phyloP scores from a whole-genome alignment of 2,113 vertebrate species.

The Pelodiscus sinensis region DNA sequence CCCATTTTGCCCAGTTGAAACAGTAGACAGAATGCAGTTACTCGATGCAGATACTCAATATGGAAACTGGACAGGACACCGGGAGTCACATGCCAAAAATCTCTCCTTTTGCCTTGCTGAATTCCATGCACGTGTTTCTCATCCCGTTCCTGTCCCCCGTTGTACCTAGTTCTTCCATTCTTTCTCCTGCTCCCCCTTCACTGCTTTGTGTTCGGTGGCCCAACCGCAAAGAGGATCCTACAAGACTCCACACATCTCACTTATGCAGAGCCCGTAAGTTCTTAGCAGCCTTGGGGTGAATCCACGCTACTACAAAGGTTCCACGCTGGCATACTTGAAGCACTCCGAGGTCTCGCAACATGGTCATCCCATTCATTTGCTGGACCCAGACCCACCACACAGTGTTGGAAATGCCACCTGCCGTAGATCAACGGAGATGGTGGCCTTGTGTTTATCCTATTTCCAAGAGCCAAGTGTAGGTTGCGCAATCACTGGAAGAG shows the following conservation, averaged over 20 bases:
- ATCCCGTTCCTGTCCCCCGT: neutral
- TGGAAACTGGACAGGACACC: neutral
- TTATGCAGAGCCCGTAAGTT: neutral
- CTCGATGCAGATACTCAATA: accelerated
- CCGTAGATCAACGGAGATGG: neutral
- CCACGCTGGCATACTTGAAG: too few relatives aligned
- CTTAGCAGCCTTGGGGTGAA: neutral
- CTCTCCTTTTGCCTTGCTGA: neutral
- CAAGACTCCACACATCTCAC: neutral
- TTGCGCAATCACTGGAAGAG: too few relatives aligned
- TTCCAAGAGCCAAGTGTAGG: neutral
- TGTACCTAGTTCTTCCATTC: neutral
- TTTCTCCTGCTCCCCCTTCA: neutral
- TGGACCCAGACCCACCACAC: neutral
- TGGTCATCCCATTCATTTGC: neutral
- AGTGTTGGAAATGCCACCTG: neutral
- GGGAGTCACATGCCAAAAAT: neutral
- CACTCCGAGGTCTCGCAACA: neutral
- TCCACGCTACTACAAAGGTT: neutral
- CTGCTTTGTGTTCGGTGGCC: neutral
- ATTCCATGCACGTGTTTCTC: too few relatives aligned
- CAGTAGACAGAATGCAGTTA: neutral
- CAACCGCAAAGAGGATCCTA: neutral
- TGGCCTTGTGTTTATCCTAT: neutral
- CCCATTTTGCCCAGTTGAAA: neutral